Percentiles rank a stretch among this genome's conserved stretches.
phyloP scores from a whole-genome alignment of 1,140 invertebrate genomes.

The Orchesella cincta region DNA sequence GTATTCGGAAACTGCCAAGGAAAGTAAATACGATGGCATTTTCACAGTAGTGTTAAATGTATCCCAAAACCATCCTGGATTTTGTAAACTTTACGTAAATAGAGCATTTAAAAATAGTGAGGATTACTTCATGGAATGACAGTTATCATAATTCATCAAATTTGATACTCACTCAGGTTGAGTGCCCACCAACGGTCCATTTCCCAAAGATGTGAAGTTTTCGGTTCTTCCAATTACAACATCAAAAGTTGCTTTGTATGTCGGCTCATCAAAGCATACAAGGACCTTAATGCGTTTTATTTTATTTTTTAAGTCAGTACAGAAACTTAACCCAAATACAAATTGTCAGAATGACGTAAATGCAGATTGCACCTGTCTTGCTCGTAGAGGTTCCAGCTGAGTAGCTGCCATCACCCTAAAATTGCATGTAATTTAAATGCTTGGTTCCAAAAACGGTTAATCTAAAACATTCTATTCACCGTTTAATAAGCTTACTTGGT shows the following conservation, averaged over 20 bases:
- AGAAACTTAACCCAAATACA: too few species aligned
- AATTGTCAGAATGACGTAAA: too few species aligned
- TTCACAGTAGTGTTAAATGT: slow-evolving; percentile 12
- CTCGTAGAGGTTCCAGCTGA: neutral
- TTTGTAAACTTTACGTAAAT: neutral
- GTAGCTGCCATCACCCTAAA: neutral
- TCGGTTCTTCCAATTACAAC: slow-evolving; percentile 28
- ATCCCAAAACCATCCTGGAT: slow-evolving; percentile 27
- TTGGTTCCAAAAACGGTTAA: too few species aligned
- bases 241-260: slow-evolving; percentile 22
- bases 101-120: too few species aligned
- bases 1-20: slow-evolving; percentile 18
- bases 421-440: neutral
- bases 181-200: neutral
- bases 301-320: too few species aligned
- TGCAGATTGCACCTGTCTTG: neutral
- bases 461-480: too few species aligned
- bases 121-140: too few species aligned
- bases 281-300: too few species aligned
- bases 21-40: slow-evolving; percentile 33
- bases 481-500: too few species aligned
- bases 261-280: slow-evolving; percentile 37
- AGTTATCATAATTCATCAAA: too few species aligned
- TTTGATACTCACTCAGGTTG: too few species aligned
- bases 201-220: slow-evolving; percentile 19